Evolutionary conservation across 2,113 vertebrate species (phyloP).

Genomic region (Notiomystis cincta): DNA sequence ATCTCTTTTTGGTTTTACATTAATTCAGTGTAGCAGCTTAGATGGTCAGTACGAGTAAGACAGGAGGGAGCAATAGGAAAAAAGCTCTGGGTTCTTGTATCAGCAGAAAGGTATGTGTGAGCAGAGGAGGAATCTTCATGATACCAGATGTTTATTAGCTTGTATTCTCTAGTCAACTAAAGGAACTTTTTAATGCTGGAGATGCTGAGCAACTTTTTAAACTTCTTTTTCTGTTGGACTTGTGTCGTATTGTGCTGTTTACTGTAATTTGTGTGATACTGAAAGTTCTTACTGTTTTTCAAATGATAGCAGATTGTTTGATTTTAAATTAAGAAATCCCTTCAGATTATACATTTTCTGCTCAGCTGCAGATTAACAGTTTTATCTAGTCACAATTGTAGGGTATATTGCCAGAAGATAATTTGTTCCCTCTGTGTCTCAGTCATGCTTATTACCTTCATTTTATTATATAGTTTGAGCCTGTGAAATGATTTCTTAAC

Average conservation of each 20-base stretch:
- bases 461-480: constrained; percentile 46
- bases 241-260: background rate
- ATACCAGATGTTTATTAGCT: background rate
- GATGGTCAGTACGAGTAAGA: background rate
- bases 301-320: background rate
- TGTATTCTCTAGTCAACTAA: background rate
- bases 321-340: constrained; percentile 14
- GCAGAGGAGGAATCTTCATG: background rate
- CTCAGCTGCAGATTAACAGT: constrained; percentile 35
- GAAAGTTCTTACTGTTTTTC: background rate
- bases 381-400: constrained; percentile 21
- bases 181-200: background rate
- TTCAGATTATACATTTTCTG: constrained; percentile 38
- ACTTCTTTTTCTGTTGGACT: background rate
- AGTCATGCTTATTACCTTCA: constrained; percentile 55
- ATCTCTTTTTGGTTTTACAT: background rate
- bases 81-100: background rate
- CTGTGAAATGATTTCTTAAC: constrained; percentile 50
- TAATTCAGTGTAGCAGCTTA: background rate
- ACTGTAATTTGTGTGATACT: background rate
- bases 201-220: background rate
- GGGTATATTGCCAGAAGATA: constrained; percentile 38
- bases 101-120: background rate
- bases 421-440: constrained; percentile 56
- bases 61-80: background rate